Evolutionary conservation across 2,888 invertebrate genomes (phyloP).

Genomic region (Thera obeliscata): DNA sequence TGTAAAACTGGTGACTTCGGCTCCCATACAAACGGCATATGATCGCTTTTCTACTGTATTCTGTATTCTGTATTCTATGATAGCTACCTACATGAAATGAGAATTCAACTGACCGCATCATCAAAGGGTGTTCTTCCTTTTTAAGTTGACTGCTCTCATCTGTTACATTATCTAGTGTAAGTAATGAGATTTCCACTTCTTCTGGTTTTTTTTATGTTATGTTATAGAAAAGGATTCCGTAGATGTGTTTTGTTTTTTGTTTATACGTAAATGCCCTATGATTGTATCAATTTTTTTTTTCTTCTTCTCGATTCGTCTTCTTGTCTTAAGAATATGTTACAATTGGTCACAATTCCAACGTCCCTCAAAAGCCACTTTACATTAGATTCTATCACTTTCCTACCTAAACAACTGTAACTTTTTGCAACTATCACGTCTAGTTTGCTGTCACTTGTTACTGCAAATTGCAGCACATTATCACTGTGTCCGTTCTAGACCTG

Average conservation of each 20-base stretch:
- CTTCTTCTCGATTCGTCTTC: too few species aligned
- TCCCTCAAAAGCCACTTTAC: not conserved
- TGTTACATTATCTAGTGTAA: not conserved
- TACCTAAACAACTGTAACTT: not conserved
- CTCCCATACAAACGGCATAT: too few species aligned
- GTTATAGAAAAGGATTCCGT: too few species aligned
- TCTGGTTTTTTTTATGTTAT: not conserved
- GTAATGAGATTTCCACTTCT: not conserved
- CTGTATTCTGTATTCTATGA: too few species aligned
- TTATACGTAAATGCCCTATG: too few species aligned
- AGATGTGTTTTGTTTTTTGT: too few species aligned
- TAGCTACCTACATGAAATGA: constrained; percentile 3
- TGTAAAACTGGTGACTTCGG: too few species aligned
- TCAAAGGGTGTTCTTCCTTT: not conserved
- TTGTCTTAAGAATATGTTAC: not conserved
- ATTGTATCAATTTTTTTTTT: too few species aligned
- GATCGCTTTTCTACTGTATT: too few species aligned
- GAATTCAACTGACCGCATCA: not conserved
- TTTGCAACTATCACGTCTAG: constrained; percentile 11
- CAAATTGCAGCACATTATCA: constrained; percentile 7
- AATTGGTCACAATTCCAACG: constrained; percentile 5
- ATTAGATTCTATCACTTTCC: constrained; percentile 5
- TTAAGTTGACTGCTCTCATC: not conserved
- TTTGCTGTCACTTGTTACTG: not conserved
- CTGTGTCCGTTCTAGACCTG: constrained; percentile 21